These are phyloP conservation scores for Larimichthys crocea DNA, from an alignment of 2,113 vertebrate genomes.

Conservation along the genomic window DNA sequence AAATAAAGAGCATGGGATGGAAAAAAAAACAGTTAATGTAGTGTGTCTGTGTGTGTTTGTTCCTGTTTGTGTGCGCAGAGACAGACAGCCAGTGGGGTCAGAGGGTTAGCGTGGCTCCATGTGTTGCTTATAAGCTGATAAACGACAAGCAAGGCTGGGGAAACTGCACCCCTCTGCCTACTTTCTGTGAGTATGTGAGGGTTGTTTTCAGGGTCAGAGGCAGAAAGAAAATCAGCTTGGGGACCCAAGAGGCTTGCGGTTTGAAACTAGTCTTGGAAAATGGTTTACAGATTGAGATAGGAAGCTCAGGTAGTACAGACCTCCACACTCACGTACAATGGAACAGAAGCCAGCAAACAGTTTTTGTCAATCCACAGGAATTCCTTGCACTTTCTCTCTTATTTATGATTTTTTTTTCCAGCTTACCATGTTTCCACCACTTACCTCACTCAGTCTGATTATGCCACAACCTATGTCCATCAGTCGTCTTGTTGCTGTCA, in stretches of 20 bases:
- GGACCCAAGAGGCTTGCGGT: constrained; percentile 58
- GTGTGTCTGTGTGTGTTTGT: constrained; percentile 18
- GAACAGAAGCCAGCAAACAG: constrained; percentile 24
- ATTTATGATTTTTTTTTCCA: neutral
- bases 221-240: constrained; percentile 52
- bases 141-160: constrained; percentile 54
- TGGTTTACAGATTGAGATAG: constrained; percentile 61
- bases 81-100: constrained; percentile 55
- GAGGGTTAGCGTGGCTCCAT: constrained; percentile 69
- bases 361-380: constrained; percentile 2
- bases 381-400: neutral
- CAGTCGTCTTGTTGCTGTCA: neutral
- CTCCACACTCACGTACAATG: constrained; percentile 25
- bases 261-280: constrained; percentile 64
- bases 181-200: neutral
- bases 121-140: constrained; percentile 73
- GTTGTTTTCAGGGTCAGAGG: constrained; percentile 51
- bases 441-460: neutral
- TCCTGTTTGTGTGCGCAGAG: constrained; percentile 12
- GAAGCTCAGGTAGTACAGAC: constrained; percentile 58
- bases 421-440: neutral
- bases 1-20: constrained; percentile 24
- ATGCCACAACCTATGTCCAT: neutral
- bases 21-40: constrained; percentile 16
- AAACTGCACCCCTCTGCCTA: constrained; percentile 70